Evolutionary conservation across 2,888 invertebrate species (phyloP).

Genomic region (Tyria jacobaeae): DNA sequence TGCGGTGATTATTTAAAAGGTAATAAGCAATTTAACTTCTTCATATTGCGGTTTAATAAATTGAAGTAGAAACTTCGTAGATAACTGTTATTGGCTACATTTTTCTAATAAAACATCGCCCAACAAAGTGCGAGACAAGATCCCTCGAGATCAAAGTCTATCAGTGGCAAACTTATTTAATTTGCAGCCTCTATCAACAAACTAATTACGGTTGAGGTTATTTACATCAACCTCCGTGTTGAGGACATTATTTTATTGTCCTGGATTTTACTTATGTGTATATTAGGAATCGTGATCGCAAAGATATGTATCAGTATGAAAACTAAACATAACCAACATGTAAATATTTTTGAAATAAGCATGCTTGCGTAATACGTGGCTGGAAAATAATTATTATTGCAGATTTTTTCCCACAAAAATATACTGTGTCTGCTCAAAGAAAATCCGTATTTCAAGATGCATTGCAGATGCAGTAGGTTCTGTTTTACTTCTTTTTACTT

Average conservation of each 20-base stretch:
- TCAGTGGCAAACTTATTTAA: constrained; percentile 50
- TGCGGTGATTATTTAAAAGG: no score
- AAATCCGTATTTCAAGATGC: no score
- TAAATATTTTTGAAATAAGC: no score
- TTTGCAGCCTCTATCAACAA: constrained; percentile 45
- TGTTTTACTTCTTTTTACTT: no score
- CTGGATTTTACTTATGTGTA: neutral
- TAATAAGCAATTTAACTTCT: neutral
- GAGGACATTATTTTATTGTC: neutral
- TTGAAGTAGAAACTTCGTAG: neutral
- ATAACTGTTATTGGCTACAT: constrained; percentile 8
- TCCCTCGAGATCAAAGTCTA: constrained; percentile 47
- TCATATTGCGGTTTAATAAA: neutral
- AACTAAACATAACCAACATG: no score
- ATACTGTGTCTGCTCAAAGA: no score
- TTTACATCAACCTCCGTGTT: constrained; percentile 6
- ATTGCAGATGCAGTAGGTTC: no score
- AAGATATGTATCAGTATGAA: no score
- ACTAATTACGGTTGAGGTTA: constrained; percentile 38
- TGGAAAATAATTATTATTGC: no score
- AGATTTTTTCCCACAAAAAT: no score
- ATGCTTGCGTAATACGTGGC: no score
- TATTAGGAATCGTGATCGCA: neutral
- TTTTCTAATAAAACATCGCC: constrained; percentile 27
- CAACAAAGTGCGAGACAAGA: constrained; percentile 23